A percentile compares a stretch with the other conserved stretches of the same genome.
Evolutionary conservation across 2,797 vertebrate species (phyloP).

Genomic region (Syncerus caffer): DNA sequence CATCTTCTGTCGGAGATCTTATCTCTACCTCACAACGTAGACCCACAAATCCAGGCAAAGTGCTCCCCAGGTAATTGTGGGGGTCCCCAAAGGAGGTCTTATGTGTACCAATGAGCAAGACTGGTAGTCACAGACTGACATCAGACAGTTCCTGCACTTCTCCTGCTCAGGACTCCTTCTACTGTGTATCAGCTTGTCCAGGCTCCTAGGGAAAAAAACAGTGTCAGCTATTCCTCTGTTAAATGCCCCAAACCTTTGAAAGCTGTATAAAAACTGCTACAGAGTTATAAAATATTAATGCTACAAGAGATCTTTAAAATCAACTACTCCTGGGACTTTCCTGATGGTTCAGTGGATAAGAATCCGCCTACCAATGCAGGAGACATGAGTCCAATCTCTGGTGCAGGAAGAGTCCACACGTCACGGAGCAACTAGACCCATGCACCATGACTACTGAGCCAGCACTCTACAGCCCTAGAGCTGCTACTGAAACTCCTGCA

Average conservation of each 20-base stretch:
- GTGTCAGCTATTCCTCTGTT: background rate
- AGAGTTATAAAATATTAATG: background rate
- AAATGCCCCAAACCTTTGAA: background rate
- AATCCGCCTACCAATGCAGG: background rate
- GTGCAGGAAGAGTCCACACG: background rate
- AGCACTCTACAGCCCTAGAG: background rate
- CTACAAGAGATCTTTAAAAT: background rate
- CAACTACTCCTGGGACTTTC: background rate
- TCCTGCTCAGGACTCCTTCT: background rate
- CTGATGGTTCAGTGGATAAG: background rate
- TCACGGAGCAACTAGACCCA: background rate
- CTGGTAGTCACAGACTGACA: background rate
- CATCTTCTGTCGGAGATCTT: background rate
- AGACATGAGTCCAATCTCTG: background rate
- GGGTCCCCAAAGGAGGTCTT: background rate
- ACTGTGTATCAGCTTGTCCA: background rate
- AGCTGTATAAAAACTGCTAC: background rate
- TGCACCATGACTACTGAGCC: background rate
- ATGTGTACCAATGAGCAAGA: background rate
- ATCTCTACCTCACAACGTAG: background rate
- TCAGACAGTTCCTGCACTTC: background rate
- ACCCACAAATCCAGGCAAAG: background rate
- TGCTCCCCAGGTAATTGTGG: background rate
- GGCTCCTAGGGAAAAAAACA: background rate
- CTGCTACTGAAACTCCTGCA: background rate